phyloP scores from a whole-genome alignment of 1,140 invertebrate genomes.

The Drosophila biarmipes region DNA sequence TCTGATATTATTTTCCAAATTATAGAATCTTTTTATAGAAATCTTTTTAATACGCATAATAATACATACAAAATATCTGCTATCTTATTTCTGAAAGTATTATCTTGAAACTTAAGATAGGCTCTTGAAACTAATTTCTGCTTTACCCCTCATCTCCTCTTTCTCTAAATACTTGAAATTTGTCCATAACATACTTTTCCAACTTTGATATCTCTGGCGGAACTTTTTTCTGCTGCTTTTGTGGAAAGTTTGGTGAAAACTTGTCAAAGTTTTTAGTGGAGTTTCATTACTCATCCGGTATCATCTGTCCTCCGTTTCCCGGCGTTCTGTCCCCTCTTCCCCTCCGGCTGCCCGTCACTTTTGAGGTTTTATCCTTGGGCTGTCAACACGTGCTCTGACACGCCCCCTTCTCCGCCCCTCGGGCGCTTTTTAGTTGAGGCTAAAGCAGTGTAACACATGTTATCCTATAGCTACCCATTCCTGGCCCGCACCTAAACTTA shows the following conservation, averaged over 20 bases:
- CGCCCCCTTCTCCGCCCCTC: slow-evolving; percentile 11
- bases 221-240: slow-evolving; percentile 28
- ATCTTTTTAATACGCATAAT: no score
- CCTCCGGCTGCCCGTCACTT: slow-evolving; percentile 14
- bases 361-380: slow-evolving; percentile 39
- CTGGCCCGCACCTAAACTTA: not conserved
- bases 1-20: no score
- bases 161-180: slow-evolving; percentile 8
- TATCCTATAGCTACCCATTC: slow-evolving; percentile 6
- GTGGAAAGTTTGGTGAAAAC: slow-evolving; percentile 44
- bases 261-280: slow-evolving; percentile 62
- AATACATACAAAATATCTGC: not conserved
- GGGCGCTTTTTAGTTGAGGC: slow-evolving; percentile 6
- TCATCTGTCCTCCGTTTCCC: slow-evolving; percentile 34
- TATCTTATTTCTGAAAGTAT: not conserved
- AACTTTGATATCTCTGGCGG: slow-evolving; percentile 40
- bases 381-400: slow-evolving; percentile 49
- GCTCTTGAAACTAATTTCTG: slow-evolving; percentile 36
- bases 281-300: slow-evolving; percentile 60
- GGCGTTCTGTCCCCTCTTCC: not conserved
- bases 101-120: slow-evolving; percentile 6
- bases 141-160: not conserved
- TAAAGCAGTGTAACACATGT: slow-evolving; percentile 46
- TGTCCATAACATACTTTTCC: slow-evolving; percentile 46
- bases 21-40: no score